Evolutionary conservation across 2,888 invertebrate genomes (phyloP).

Genomic region (Zeuzera pyrina): DNA sequence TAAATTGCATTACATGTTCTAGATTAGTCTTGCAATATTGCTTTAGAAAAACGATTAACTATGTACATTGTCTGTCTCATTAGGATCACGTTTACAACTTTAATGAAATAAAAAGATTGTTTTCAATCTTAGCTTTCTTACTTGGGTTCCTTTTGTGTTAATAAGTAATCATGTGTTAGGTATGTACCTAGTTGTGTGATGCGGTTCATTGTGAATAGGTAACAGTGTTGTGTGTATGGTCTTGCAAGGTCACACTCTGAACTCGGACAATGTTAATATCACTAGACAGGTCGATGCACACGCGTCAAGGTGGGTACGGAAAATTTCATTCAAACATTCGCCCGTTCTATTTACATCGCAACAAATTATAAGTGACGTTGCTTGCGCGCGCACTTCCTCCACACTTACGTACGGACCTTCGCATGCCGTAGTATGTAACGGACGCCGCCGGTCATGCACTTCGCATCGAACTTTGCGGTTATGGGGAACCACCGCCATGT

Average conservation of each 20-base stretch:
- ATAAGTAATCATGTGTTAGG: not conserved
- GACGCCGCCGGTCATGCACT: slow-evolving; percentile 8
- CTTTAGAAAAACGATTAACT: no score
- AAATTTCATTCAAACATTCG: slow-evolving; percentile 65
- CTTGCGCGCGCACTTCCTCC: slow-evolving; percentile 48
- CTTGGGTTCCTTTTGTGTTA: no score
- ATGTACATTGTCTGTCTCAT: no score
- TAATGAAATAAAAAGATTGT: no score
- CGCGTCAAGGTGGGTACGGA: slow-evolving; percentile 57
- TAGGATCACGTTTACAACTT: no score
- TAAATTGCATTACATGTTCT: no score
- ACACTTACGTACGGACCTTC: slow-evolving; percentile 52
- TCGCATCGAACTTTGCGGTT: slow-evolving; percentile 15
- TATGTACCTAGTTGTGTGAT: slow-evolving; percentile 40
- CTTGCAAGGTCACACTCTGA: slow-evolving; percentile 64
- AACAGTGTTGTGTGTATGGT: slow-evolving; percentile 38
- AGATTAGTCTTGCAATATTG: no score
- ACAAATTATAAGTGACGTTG: slow-evolving; percentile 47
- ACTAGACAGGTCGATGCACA: slow-evolving; percentile 65
- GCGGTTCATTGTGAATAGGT: slow-evolving; percentile 28
- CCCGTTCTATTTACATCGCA: slow-evolving; percentile 63
- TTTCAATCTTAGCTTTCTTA: no score
- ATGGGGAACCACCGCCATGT: slow-evolving; percentile 16
- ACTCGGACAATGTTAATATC: slow-evolving; percentile 48
- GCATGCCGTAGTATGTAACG: slow-evolving; percentile 26